phyloP scores from a whole-genome alignment of 2,113 vertebrate species.

The Rhinolophus sinicus region DNA sequence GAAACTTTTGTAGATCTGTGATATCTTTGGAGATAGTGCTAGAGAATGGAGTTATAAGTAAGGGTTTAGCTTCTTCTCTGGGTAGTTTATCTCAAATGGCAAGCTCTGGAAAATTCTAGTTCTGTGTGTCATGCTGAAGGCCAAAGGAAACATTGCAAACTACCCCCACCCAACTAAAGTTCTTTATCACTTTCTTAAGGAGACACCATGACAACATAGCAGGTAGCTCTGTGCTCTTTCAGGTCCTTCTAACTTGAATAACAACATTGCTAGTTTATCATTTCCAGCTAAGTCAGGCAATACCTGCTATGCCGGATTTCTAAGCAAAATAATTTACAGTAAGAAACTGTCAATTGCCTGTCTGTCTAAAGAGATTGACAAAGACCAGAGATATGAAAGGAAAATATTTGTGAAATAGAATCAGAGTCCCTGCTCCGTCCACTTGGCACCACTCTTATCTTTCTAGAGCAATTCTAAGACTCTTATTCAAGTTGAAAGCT shows the following conservation, averaged over 20 bases:
- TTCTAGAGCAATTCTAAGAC: slow-evolving; percentile 44
- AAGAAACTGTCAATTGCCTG: slow-evolving; percentile 65
- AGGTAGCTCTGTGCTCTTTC: slow-evolving; percentile 25
- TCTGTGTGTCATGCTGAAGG: neutral
- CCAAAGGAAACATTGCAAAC: neutral
- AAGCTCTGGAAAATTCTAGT: slow-evolving; percentile 15
- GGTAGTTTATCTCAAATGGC: neutral
- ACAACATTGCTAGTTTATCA: slow-evolving; percentile 79
- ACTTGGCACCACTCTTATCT: slow-evolving; percentile 51
- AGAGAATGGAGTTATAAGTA: neutral
- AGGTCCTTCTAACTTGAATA: slow-evolving; percentile 67
- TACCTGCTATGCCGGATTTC: slow-evolving; percentile 79
- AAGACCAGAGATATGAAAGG: slow-evolving; percentile 63
- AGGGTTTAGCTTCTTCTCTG: slow-evolving; percentile 10
- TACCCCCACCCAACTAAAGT: neutral
- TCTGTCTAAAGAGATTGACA: slow-evolving; percentile 64
- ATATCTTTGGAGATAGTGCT: neutral
- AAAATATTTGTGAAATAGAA: slow-evolving; percentile 69
- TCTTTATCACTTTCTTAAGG: neutral
- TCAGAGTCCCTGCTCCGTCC: slow-evolving; percentile 25
- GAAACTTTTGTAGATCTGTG: neutral
- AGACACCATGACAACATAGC: neutral
- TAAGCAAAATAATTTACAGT: slow-evolving; percentile 68
- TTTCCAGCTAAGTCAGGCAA: slow-evolving; percentile 57
- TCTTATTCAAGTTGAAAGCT: slow-evolving; percentile 30